Percentiles rank a stretch among this genome's conserved stretches.
phyloP scores from a whole-genome alignment of 2,797 vertebrate genomes.

The Rousettus madagascariensis region DNA sequence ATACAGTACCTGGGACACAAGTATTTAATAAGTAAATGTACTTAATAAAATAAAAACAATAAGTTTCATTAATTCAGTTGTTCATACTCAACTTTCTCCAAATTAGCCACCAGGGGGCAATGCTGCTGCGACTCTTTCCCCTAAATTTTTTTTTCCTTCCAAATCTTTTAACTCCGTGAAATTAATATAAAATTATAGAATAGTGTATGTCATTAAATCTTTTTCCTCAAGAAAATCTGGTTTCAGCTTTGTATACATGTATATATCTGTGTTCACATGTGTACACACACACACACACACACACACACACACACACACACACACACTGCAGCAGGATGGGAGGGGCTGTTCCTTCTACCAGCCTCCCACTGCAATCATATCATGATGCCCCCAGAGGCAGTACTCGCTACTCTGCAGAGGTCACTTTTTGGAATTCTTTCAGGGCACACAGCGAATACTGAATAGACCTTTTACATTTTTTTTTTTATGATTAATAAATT shows the following conservation, averaged over 20 bases:
- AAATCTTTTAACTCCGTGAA: slow-evolving; percentile 13
- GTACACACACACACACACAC: too few relatives aligned
- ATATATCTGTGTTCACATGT: neutral
- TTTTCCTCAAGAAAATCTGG: neutral
- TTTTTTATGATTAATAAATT: neutral
- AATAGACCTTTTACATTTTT: neutral
- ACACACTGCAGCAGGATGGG: neutral
- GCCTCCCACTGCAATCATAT: neutral
- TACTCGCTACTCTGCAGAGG: neutral
- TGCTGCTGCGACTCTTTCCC: neutral
- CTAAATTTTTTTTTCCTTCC: neutral
- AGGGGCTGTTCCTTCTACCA: neutral
- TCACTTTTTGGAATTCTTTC: neutral
- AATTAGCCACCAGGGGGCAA: slow-evolving; percentile 68
- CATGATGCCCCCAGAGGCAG: neutral
- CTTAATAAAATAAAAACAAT: slow-evolving; percentile 17
- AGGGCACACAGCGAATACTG: neutral
- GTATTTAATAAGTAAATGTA: slow-evolving; percentile 12
- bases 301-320: too few relatives aligned
- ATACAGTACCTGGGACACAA: neutral
- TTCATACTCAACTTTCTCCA: slow-evolving; percentile 35
- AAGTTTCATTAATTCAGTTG: neutral
- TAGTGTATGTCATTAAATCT: neutral
- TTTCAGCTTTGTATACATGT: neutral
- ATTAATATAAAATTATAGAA: slow-evolving; percentile 41